These are phyloP conservation scores for Prietella phreatophila DNA, from an alignment of 2,113 vertebrate species.

Conservation along the genomic window DNA sequence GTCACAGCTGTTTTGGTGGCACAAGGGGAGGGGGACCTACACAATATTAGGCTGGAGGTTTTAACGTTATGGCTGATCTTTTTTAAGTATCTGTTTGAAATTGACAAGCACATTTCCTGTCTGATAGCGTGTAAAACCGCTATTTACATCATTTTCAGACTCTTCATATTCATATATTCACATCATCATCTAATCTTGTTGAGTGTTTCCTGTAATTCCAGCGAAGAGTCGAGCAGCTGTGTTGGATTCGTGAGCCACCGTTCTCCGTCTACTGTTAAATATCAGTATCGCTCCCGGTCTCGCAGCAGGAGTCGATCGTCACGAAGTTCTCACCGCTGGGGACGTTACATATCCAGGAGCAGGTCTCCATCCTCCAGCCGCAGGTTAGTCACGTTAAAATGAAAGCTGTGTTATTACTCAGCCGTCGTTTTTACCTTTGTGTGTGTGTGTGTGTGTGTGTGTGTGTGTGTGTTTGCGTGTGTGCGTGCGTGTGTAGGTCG, in stretches of 20 bases:
- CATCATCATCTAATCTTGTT: not conserved
- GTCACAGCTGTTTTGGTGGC: too few relatives aligned
- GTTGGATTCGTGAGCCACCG: constrained; percentile 1
- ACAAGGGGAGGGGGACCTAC: too few relatives aligned
- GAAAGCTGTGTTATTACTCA: not conserved
- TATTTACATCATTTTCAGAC: not conserved
- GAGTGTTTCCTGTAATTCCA: constrained; percentile 28
- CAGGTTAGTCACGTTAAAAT: constrained; percentile 59
- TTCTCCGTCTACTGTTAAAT: not conserved
- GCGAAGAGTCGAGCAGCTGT: constrained; percentile 28
- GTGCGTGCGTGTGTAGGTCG: constrained; percentile 69
- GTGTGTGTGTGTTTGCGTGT: not conserved
- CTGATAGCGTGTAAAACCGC: not conserved
- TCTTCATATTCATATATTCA: not conserved
- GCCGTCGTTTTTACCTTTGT: not conserved
- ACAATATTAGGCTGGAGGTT: too few relatives aligned
- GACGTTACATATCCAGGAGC: constrained; percentile 76
- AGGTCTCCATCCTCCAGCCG: constrained; percentile 79
- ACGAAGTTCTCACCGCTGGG: constrained; percentile 72
- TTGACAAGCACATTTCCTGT: not conserved
- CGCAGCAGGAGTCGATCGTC: constrained; percentile 73
- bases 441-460: constrained; percentile 4
- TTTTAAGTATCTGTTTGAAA: not conserved
- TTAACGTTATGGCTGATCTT: too few relatives aligned
- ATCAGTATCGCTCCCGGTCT: constrained; percentile 59